Evolutionary conservation across 2,113 vertebrate species (phyloP).

Genomic region (Pomatorhinus ruficollis): DNA sequence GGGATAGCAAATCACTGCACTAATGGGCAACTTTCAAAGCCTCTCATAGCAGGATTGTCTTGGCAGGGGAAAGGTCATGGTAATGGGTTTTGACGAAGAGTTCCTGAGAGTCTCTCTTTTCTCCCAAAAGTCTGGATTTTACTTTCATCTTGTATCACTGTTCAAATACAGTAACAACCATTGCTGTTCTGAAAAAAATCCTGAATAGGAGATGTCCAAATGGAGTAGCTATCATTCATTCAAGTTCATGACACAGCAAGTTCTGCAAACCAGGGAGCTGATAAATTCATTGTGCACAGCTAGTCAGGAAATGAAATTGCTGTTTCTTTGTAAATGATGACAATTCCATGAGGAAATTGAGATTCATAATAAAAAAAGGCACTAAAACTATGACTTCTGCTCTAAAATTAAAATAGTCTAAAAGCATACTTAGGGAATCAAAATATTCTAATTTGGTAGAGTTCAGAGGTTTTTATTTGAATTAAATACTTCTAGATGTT

Average conservation of each 20-base stretch:
- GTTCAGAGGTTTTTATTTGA: background rate
- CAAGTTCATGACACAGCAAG: background rate
- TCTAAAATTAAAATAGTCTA: background rate
- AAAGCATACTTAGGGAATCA: background rate
- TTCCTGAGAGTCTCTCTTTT: background rate
- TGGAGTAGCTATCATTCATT: background rate
- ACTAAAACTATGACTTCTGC: background rate
- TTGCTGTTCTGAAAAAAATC: background rate
- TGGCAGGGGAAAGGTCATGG: conserved; percentile 8
- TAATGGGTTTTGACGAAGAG: background rate
- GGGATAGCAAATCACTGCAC: background rate
- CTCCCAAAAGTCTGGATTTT: background rate
- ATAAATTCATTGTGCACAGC: background rate
- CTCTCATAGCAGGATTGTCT: background rate
- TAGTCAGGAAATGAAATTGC: background rate
- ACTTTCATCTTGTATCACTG: background rate
- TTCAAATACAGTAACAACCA: background rate
- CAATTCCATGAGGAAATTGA: background rate
- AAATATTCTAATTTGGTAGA: background rate
- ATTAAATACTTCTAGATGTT: background rate
- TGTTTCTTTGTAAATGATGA: background rate
- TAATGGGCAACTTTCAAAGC: background rate
- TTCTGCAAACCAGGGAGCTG: background rate
- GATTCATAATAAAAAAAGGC: background rate
- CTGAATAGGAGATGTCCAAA: background rate